Evolutionary conservation across 2,888 invertebrate genomes (phyloP).

Genomic region (Bedellia somnulentella): DNA sequence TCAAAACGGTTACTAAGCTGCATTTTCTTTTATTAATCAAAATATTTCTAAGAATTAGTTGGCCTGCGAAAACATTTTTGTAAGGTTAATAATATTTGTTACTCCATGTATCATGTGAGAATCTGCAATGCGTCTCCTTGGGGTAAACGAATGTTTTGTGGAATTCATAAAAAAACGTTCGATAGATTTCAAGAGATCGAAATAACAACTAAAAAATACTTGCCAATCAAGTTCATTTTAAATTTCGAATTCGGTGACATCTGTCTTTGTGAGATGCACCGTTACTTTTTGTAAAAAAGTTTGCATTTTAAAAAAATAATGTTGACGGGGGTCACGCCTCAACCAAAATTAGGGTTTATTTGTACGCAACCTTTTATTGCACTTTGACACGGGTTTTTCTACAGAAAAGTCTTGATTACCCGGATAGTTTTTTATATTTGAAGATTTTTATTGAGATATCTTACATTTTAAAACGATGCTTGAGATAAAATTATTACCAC

Average conservation of each 20-base stretch:
- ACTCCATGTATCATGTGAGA: too few species aligned
- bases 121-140: too few species aligned
- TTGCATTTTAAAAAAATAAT: constrained; percentile 31
- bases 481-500: constrained; percentile 41
- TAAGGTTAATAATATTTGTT: too few species aligned
- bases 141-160: too few species aligned
- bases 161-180: too few species aligned
- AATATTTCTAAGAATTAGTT: too few species aligned
- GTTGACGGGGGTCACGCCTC: constrained; percentile 57
- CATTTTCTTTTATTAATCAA: too few species aligned
- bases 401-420: constrained; percentile 39
- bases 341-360: constrained; percentile 53
- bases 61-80: too few species aligned
- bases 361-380: constrained; percentile 47
- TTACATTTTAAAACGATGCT: constrained; percentile 39
- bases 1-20: too few species aligned
- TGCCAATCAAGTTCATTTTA: constrained; percentile 54
- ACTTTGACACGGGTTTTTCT: constrained; percentile 50
- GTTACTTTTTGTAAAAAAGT: constrained; percentile 24
- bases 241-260: constrained; percentile 43
- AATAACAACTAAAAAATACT: constrained; percentile 36
- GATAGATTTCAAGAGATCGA: constrained; percentile 40
- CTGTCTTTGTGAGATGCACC: constrained; percentile 37
- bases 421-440: constrained; percentile 25
- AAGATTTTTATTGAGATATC: constrained; percentile 51